These are phyloP conservation scores for Campaea margaritaria DNA, from an alignment of 2,888 invertebrate species.

Conservation along the genomic window DNA sequence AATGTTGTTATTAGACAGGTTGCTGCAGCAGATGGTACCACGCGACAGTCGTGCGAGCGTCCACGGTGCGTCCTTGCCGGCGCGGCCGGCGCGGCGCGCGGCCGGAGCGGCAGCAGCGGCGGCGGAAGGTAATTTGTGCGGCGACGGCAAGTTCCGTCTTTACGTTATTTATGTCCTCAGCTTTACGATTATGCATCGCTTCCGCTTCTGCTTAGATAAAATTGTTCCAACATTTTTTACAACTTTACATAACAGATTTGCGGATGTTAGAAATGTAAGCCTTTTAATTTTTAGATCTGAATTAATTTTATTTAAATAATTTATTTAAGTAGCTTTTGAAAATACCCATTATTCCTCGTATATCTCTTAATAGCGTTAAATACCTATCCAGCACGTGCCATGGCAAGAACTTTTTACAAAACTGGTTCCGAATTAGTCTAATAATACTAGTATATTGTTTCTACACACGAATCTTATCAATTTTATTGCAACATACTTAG, in stretches of 20 bases:
- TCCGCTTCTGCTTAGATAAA: constrained; percentile 9
- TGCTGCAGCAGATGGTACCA: no score
- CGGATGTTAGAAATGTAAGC: neutral
- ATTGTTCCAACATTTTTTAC: constrained; percentile 2
- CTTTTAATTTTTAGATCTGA: neutral
- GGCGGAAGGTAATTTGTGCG: constrained; percentile 37
- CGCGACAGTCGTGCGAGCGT: neutral
- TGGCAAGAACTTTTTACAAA: no score
- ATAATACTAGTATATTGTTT: no score
- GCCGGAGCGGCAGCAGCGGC: constrained; percentile 9
- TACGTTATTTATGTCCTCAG: constrained; percentile 43
- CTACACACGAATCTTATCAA: no score
- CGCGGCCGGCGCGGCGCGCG: constrained; percentile 3
- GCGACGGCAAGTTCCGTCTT: constrained; percentile 47
- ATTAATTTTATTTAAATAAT: no score
- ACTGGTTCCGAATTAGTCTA: no score
- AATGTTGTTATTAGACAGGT: no score
- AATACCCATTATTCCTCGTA: no score
- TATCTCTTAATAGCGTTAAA: no score
- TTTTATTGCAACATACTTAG: no score
- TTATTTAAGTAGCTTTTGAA: no score
- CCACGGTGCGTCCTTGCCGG: constrained; percentile 1
- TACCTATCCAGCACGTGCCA: no score
- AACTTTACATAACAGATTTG: neutral
- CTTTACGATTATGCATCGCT: constrained; percentile 7